These are phyloP conservation scores for Thaumatotibia leucotreta DNA, from an alignment of 1,140 invertebrate genomes.

Conservation along the genomic window DNA sequence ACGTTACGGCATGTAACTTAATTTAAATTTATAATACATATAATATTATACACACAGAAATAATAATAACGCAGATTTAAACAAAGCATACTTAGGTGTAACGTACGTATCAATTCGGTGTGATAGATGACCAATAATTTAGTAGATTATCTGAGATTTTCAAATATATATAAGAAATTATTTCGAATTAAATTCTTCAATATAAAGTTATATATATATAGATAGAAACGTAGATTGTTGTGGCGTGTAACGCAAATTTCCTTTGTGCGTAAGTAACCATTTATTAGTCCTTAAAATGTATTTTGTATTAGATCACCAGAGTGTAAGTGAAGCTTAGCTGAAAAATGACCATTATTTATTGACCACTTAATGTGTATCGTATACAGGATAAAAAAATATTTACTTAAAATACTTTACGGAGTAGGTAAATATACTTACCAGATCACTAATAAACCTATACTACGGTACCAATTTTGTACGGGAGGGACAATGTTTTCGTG, in stretches of 20 bases:
- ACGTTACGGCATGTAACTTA: background rate
- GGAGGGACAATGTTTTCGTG: no score
- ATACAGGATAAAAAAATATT: no score
- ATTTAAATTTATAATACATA: background rate
- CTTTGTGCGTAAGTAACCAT: background rate
- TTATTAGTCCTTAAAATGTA: background rate
- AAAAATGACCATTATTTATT: background rate
- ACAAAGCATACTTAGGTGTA: constrained; percentile 15
- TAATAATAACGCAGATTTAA: background rate
- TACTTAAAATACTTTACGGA: no score
- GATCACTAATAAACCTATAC: no score
- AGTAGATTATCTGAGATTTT: constrained; percentile 32
- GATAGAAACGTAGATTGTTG: constrained; percentile 8
- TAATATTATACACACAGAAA: background rate
- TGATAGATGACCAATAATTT: constrained; percentile 47
- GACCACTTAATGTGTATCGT: background rate
- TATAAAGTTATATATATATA: constrained; percentile 10
- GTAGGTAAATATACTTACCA: no score
- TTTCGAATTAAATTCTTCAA: background rate
- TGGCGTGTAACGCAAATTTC: constrained; percentile 15
- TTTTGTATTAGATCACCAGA: background rate
- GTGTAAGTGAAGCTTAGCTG: background rate
- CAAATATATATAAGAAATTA: constrained; percentile 13
- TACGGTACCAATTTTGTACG: no score
- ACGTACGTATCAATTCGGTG: constrained; percentile 49